Evolutionary conservation across 2,797 vertebrate genomes (phyloP).

Genomic region (Falco columbarius): DNA sequence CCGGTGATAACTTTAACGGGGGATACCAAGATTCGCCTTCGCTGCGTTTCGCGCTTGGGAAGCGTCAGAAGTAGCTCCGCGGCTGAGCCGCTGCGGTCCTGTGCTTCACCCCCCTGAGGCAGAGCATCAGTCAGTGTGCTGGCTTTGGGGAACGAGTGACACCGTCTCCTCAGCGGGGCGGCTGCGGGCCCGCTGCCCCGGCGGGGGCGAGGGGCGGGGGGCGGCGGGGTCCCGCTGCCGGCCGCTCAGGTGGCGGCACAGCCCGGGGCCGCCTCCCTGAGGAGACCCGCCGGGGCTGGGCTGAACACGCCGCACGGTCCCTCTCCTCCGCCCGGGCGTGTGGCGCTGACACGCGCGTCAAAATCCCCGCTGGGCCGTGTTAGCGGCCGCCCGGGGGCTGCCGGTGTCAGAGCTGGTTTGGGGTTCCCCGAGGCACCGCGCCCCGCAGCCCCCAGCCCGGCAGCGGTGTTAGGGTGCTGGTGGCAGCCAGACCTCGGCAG

Average conservation of each 20-base stretch:
- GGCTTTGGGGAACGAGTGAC: not conserved
- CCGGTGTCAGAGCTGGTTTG: not conserved
- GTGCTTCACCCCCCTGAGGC: fast-evolving
- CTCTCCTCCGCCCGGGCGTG: not conserved
- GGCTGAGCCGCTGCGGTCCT: not conserved
- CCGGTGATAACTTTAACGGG: not conserved
- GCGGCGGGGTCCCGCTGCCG: too few species aligned
- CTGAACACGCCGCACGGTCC: not conserved
- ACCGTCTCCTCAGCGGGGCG: not conserved
- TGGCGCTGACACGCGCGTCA: not conserved
- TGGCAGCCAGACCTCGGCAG: not conserved
- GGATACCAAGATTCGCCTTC: not conserved
- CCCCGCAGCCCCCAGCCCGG: not conserved
- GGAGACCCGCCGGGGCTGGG: not conserved
- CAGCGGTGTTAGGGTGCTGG: not conserved
- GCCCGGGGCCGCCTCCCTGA: too few species aligned
- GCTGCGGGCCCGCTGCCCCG: not conserved
- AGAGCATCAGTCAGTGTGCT: not conserved
- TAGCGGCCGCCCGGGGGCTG: not conserved
- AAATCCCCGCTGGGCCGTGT: not conserved
- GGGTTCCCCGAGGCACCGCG: not conserved
- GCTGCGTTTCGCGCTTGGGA: not conserved
- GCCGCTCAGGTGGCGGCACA: too few species aligned
- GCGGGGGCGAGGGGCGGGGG: too few species aligned
- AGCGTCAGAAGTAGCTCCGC: not conserved